Conservation (phyloP, 2,797 vertebrate species). For the Serranus cabrilla region DNA sequence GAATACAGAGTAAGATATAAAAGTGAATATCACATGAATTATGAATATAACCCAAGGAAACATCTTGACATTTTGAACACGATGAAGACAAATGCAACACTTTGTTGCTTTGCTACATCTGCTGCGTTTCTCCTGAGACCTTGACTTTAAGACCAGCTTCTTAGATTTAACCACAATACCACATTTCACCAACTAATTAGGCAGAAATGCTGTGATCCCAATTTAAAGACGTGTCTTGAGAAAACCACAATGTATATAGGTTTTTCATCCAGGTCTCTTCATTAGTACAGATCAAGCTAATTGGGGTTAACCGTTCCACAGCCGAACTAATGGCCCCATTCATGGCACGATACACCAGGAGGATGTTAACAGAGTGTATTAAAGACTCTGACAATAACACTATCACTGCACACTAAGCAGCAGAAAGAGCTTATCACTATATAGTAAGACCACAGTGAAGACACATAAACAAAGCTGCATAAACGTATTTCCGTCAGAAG, state of each 20-base stretch:
- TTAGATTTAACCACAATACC: constrained; percentile 16
- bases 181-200: constrained; percentile 50
- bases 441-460: constrained; percentile 21
- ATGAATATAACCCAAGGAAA: constrained; percentile 19
- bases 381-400: constrained; percentile 37
- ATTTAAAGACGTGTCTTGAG: constrained; percentile 7
- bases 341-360: constrained; percentile 49
- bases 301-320: constrained; percentile 49
- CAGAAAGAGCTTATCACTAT: constrained; percentile 23
- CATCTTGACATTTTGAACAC: constrained; percentile 8
- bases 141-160: constrained; percentile 25
- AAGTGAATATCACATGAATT: constrained; percentile 6
- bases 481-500: too few relatives aligned
- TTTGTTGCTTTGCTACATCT: constrained; percentile 15
- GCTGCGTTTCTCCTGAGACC: constrained; percentile 25
- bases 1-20: constrained; percentile 12
- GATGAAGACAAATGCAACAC: constrained; percentile 17
- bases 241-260: constrained; percentile 10
- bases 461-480: neutral
- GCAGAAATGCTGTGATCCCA: constrained; percentile 17
- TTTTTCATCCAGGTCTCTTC: constrained; percentile 24
- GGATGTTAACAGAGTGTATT: constrained; percentile 50
- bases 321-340: constrained; percentile 51
- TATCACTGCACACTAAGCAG: constrained; percentile 32
- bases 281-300: constrained; percentile 52